Conservation (phyloP, 2,888 invertebrate genomes). For the Zygogramma bicolorata region DNA sequence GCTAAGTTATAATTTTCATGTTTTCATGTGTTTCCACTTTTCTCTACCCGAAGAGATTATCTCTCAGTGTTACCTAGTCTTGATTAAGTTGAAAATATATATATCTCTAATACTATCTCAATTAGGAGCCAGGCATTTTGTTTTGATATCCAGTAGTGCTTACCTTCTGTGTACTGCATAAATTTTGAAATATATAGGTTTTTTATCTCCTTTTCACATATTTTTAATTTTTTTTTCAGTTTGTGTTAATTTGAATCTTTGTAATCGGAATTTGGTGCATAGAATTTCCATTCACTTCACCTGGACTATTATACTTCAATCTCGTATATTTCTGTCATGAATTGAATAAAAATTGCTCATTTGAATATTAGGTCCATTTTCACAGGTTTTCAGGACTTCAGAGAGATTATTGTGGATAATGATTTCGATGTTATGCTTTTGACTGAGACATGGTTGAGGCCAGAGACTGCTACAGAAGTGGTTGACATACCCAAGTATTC, state of each 20-base stretch:
- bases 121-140: no score
- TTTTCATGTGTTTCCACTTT: no score
- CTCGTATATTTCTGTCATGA: background rate
- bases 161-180: no score
- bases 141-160: no score
- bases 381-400: constrained; percentile 26
- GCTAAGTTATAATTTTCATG: no score
- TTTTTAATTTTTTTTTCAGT: no score
- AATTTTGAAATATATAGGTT: no score
- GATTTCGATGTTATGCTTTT: constrained; percentile 19
- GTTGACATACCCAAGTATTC: constrained; percentile 11
- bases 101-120: no score
- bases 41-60: no score
- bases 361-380: constrained; percentile 27
- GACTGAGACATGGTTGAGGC: constrained; percentile 25
- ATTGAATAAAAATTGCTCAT: constrained; percentile 1
- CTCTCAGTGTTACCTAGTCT: no score
- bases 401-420: constrained; percentile 4
- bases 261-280: background rate
- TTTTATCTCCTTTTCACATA: no score
- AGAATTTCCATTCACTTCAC: background rate
- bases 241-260: background rate
- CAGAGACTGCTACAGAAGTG: background rate
- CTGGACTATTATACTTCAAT: background rate
- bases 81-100: no score